Conservation (phyloP, 2,113 vertebrate species). For the Tragulus kanchil region DNA sequence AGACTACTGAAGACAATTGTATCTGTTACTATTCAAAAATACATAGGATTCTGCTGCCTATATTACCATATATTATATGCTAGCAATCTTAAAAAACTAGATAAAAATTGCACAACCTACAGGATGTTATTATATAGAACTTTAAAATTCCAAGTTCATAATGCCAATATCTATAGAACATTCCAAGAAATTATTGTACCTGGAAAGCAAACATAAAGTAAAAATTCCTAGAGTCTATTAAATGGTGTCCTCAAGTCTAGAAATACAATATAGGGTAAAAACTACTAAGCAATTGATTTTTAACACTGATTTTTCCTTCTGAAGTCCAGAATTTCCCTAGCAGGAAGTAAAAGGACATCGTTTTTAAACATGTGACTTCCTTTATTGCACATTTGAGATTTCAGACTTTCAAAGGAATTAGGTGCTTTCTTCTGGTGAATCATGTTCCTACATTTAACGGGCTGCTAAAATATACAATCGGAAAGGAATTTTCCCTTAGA, state of each 20-base stretch:
- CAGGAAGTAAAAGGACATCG: not conserved
- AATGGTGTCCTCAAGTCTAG: not conserved
- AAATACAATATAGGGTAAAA: slow-evolving; percentile 51
- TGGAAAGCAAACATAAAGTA: slow-evolving; percentile 37
- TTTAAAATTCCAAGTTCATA: not conserved
- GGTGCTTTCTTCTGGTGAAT: slow-evolving; percentile 57
- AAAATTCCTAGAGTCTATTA: slow-evolving; percentile 1
- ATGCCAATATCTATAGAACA: not conserved
- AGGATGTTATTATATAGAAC: not conserved
- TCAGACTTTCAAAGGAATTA: slow-evolving; percentile 20
- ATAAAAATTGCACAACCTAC: not conserved
- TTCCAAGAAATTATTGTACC: not conserved
- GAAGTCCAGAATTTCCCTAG: slow-evolving; percentile 6
- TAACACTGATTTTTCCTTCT: slow-evolving; percentile 57
- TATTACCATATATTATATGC: not conserved
- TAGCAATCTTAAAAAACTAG: not conserved
- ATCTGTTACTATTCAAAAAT: slow-evolving; percentile 27
- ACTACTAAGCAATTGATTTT: slow-evolving; percentile 54
- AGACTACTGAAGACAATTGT: slow-evolving; percentile 62
- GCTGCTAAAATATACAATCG: slow-evolving; percentile 47
- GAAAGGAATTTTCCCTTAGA: slow-evolving; percentile 57
- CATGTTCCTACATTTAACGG: slow-evolving; percentile 24
- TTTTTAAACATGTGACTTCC: slow-evolving; percentile 54
- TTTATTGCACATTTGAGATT: slow-evolving; percentile 54
- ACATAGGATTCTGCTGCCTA: not conserved